Percentiles rank a stretch among this genome's conserved stretches.
phyloP scores from a whole-genome alignment of 2,797 vertebrate species.

The Coreius guichenoti region DNA sequence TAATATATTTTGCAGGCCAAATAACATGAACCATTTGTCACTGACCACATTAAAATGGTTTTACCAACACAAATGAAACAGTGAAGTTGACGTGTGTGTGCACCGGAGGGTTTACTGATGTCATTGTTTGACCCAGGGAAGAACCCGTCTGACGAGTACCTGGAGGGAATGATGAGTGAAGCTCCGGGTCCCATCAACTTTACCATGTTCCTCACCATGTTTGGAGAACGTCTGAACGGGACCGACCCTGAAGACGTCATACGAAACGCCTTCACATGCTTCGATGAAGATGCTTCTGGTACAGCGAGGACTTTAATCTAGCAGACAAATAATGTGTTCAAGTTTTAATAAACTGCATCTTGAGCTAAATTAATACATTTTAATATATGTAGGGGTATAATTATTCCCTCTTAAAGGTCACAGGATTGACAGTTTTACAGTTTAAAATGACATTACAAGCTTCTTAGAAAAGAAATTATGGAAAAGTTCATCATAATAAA shows the following conservation, averaged over 20 bases:
- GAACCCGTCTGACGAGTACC: slow-evolving; percentile 85
- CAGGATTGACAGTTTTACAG: not conserved
- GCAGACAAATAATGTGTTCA: not conserved
- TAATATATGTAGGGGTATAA: not conserved
- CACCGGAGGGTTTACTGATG: too few species aligned
- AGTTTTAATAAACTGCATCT: not conserved
- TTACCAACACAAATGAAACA: not conserved
- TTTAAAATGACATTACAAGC: not conserved
- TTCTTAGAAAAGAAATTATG: not conserved
- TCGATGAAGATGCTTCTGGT: slow-evolving; percentile 80
- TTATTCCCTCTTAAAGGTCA: not conserved
- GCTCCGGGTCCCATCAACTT: slow-evolving; percentile 88
- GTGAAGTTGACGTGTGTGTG: not conserved
- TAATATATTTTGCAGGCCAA: not conserved
- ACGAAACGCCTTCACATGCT: slow-evolving; percentile 87
- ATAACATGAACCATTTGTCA: not conserved
- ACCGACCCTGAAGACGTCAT: slow-evolving; percentile 87
- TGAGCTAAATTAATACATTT: not conserved
- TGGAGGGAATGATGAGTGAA: slow-evolving; percentile 89
- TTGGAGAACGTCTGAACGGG: slow-evolving; percentile 86
- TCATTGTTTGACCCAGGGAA: slow-evolving; percentile 73
- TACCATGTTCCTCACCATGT: slow-evolving; percentile 91
- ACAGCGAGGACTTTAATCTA: not conserved
- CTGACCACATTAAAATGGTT: not conserved
- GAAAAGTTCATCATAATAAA: not conserved